Evolutionary conservation across 1,140 invertebrate genomes (phyloP), one percentile per base, ranked within the genome.

Genomic region (Zaprionus vittiger): DNA sequence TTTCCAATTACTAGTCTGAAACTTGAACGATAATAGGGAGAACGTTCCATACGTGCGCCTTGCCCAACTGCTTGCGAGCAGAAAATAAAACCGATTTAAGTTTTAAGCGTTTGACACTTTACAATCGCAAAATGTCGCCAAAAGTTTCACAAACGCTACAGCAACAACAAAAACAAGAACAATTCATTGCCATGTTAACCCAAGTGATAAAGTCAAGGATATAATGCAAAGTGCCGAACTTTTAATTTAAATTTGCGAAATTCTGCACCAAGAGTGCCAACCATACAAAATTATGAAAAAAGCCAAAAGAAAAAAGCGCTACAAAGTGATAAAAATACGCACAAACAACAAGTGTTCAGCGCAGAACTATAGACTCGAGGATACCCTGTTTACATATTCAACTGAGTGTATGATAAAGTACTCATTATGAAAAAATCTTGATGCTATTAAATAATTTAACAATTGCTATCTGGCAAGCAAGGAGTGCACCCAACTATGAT

Each of bases 101-200:
- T 90, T 90, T 90, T 85, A 90, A 90, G 79, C 77, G 86, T 82
- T 89, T 90, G 85, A 81, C 85, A 82, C 81, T 90, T 90, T 90
- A 91, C 86, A 90, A 82, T 82, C 85, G 74, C 85, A 90, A 90
- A 89, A 90, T 89, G 81, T 79, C 79, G 81, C 76, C 79, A 80
- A 90, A 90, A 90, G 85, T 91, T 90, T 90, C 77, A 65, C 74
- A 80, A 73, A 66, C 84, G 63, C 63, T 31, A 55, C 70, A 71
- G 55, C n/a, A 52, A 63, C 67, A 75, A 85, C 52, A 73, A 74
- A 26, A 54, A 59, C 26, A 14, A 52, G 2, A 56, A 56, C 67
- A 73, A 77, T 69, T 82, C 83, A 85, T 80, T 86, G 83, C 52
- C 82, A 83, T 90, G 85, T 81, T 90, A 82, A 75, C 76, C 81